Percentiles rank a stretch among this genome's conserved stretches.
phyloP scores from a whole-genome alignment of 2,113 vertebrate genomes.

The Oriolus oriolus region DNA sequence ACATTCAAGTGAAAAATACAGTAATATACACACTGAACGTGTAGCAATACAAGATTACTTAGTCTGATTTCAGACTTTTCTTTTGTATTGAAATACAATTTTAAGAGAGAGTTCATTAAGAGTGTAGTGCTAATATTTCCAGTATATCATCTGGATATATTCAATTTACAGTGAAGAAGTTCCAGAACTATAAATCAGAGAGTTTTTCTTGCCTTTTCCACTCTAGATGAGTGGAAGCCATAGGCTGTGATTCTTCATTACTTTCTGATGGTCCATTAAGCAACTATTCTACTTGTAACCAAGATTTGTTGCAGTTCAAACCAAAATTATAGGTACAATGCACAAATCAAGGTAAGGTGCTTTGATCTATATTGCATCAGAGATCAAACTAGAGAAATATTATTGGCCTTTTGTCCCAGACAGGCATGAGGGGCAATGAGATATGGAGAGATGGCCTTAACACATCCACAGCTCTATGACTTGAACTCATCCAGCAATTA shows the following conservation, averaged over 20 bases:
- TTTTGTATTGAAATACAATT: background rate
- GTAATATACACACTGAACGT: background rate
- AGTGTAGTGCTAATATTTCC: background rate
- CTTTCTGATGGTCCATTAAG: conserved; percentile 26
- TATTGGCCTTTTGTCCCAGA: background rate
- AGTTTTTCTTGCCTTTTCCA: background rate
- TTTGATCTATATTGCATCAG: background rate
- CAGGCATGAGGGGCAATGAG: background rate
- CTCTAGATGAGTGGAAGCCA: background rate
- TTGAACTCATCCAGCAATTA: background rate
- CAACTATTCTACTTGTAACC: background rate
- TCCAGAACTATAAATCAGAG: background rate
- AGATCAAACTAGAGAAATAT: background rate
- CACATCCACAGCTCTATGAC: background rate
- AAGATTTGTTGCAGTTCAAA: background rate
- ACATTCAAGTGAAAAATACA: conserved; percentile 17
- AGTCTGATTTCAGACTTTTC: background rate
- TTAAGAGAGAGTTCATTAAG: background rate
- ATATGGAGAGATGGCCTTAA: background rate
- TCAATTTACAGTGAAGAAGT: background rate
- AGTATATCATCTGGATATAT: background rate
- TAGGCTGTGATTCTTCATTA: conserved; percentile 23
- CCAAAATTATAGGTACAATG: background rate
- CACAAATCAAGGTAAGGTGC: background rate
- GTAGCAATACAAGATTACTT: background rate